These are phyloP conservation scores for Choloepus hoffmanni DNA, from an alignment of 2,113 vertebrate species.

Conservation along the genomic window DNA sequence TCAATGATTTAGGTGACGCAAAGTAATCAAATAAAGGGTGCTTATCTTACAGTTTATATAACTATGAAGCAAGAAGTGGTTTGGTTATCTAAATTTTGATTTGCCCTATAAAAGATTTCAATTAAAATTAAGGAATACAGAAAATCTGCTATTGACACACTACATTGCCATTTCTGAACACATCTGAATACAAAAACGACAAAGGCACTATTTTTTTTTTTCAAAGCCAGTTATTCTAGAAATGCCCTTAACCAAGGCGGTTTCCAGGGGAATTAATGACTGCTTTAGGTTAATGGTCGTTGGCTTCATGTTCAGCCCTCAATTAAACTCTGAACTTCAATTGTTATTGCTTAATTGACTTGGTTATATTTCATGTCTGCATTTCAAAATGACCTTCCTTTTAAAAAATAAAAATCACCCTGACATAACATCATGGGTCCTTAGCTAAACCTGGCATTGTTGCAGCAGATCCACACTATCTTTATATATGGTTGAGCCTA, in stretches of 20 bases:
- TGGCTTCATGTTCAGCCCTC: constrained; percentile 85
- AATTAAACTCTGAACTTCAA: constrained; percentile 88
- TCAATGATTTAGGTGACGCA: background rate
- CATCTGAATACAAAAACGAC: constrained; percentile 52
- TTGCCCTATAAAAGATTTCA: constrained; percentile 3
- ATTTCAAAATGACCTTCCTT: constrained; percentile 85
- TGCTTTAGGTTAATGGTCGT: constrained; percentile 84
- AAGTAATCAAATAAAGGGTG: background rate
- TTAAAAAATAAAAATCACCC: constrained; percentile 77
- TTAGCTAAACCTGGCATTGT: constrained; percentile 60
- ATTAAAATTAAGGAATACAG: background rate
- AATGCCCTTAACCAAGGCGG: constrained; percentile 78
- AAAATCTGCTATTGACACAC: background rate
- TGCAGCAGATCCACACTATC: constrained; percentile 1
- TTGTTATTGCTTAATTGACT: constrained; percentile 88
- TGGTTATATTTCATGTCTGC: constrained; percentile 85
- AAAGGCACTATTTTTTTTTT: background rate
- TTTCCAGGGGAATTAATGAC: constrained; percentile 84
- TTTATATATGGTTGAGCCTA: constrained; percentile 28
- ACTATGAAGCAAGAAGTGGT: background rate
- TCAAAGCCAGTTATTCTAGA: constrained; percentile 49
- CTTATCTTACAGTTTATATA: background rate
- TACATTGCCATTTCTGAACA: constrained; percentile 37
- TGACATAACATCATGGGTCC: constrained; percentile 70
- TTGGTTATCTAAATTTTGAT: constrained; percentile 30